Evolutionary conservation across 2,888 invertebrate genomes (phyloP).

Genomic region (Candidula unifasciata): DNA sequence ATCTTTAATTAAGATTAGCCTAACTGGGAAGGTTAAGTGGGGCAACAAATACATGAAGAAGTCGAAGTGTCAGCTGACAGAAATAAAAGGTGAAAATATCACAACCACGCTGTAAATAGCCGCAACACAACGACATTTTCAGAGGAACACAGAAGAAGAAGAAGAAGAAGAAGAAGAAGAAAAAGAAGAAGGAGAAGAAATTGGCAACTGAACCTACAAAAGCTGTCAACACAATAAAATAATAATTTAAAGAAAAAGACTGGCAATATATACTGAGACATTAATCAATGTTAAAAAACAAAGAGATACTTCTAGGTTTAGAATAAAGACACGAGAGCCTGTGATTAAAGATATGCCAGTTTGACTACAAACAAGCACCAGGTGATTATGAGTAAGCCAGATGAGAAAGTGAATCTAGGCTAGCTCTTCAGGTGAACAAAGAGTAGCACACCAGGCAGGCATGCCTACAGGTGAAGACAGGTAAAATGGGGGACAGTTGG

Average conservation of each 20-base stretch:
- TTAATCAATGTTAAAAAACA: neutral
- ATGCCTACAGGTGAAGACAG: neutral
- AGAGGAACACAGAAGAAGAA: too few relatives aligned
- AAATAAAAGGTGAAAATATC: too few relatives aligned
- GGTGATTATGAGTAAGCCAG: slow-evolving; percentile 2
- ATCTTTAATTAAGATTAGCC: too few relatives aligned
- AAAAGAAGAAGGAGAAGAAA: too few relatives aligned
- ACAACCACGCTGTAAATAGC: too few relatives aligned
- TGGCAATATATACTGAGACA: neutral
- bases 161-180: too few relatives aligned
- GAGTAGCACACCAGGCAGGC: neutral
- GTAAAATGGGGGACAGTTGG: neutral
- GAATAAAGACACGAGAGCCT: too few relatives aligned
- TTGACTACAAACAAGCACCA: neutral
- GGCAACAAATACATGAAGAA: too few relatives aligned
- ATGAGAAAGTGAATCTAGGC: neutral
- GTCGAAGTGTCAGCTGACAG: too few relatives aligned
- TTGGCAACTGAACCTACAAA: neutral
- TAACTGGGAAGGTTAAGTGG: too few relatives aligned
- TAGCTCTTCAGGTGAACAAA: neutral
- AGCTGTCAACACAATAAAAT: neutral
- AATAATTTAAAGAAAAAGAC: neutral
- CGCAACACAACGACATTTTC: too few relatives aligned
- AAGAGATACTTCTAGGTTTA: neutral
- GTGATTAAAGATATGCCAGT: neutral